These are phyloP conservation scores for Rhinella marina DNA, from an alignment of 2,797 vertebrate species.

Conservation along the genomic window DNA sequence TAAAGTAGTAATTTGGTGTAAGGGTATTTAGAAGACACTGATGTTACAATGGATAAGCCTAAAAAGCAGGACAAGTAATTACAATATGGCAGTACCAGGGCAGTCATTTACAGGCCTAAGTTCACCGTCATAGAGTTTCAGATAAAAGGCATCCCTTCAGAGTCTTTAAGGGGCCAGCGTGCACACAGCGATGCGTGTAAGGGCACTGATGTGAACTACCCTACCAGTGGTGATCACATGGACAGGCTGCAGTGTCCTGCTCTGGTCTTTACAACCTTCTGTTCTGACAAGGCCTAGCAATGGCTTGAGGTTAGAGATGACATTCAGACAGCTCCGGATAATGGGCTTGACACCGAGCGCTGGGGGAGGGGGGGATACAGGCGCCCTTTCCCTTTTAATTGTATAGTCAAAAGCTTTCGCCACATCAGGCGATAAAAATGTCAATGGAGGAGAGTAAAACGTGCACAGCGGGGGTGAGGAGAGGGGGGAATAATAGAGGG, in stretches of 20 bases:
- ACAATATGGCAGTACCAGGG: not conserved
- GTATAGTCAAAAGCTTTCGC: constrained; percentile 71
- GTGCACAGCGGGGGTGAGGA: constrained; percentile 13
- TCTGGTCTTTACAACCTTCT: constrained; percentile 53
- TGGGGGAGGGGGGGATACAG: constrained; percentile 8
- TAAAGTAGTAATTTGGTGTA: constrained; percentile 24
- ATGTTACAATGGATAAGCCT: not conserved
- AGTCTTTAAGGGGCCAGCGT: not conserved
- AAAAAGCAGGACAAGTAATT: not conserved
- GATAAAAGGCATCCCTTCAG: not conserved
- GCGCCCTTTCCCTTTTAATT: constrained; percentile 67
- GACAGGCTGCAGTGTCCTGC: constrained; percentile 29
- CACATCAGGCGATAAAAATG: constrained; percentile 67
- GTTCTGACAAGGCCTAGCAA: constrained; percentile 57
- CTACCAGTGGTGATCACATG: not conserved
- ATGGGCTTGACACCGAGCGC: constrained; percentile 61
- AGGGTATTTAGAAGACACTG: constrained; percentile 20
- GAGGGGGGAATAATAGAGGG: not conserved
- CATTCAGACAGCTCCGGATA: constrained; percentile 69
- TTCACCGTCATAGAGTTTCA: not conserved
- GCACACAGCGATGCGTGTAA: not conserved
- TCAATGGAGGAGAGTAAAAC: constrained; percentile 40
- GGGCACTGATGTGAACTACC: not conserved
- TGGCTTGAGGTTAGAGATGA: constrained; percentile 68
- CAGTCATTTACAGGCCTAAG: not conserved